These are phyloP conservation scores for Leptopterna dolabrata DNA, from an alignment of 2,888 invertebrate species.

Conservation along the genomic window DNA sequence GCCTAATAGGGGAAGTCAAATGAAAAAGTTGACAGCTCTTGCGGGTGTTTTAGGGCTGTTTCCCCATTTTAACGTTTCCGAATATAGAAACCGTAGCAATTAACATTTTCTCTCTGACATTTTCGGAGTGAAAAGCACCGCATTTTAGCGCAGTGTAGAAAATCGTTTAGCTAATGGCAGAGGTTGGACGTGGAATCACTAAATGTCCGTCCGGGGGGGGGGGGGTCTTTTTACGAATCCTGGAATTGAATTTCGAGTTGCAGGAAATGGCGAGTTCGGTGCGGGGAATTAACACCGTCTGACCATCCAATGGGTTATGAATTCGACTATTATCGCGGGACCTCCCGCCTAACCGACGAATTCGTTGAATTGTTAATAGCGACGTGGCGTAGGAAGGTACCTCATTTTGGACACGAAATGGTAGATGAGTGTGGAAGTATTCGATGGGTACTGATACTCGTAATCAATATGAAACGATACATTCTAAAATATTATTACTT, in stretches of 20 bases:
- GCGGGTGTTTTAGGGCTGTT: not conserved
- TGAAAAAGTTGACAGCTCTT: conserved; percentile 46
- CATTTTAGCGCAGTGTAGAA: not conserved
- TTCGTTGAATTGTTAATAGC: too few species aligned
- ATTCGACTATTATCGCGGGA: not conserved
- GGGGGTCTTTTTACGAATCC: not conserved
- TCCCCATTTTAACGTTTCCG: not conserved
- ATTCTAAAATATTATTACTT: too few species aligned
- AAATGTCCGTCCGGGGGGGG: not conserved
- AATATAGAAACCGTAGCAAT: conserved; percentile 2
- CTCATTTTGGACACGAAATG: too few species aligned
- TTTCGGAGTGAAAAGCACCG: not conserved
- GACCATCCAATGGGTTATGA: not conserved
- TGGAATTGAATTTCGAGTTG: not conserved
- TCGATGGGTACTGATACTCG: too few species aligned
- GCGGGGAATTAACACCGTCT: not conserved
- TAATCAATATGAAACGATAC: too few species aligned
- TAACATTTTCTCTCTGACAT: not conserved
- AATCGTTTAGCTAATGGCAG: conserved; percentile 42
- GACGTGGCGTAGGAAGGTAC: too few species aligned
- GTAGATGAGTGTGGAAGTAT: too few species aligned
- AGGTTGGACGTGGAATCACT: not conserved
- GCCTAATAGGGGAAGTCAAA: conserved; percentile 39
- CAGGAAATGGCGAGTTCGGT: not conserved
- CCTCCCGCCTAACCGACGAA: too few species aligned